Evolutionary conservation across 1,140 invertebrate species (phyloP), one percentile per base, ranked within the genome.

Genomic region (Melanaphis sacchari): DNA sequence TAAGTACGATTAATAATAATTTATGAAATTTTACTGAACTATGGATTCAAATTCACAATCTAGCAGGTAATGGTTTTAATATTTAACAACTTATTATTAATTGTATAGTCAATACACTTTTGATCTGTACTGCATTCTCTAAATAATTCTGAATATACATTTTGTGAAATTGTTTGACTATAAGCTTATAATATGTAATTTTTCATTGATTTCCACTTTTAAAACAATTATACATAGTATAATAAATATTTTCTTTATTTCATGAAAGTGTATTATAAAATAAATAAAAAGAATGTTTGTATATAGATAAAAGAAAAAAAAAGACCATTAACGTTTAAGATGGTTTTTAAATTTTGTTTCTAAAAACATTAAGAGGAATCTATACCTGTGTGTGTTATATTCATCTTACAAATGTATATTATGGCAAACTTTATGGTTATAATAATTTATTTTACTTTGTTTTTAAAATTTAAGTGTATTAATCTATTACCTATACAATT

Each of bases 1-100:
- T 24, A 9, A 7, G 36, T 82, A 24, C 36, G 22, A 24, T 24
- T 24, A 82, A 40, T 22, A 82, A 82, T 82, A 38, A 82, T 40
- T 82, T 22, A 82, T 40, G 2, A 24, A 31, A 40, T 43, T 46
- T n/a, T 31, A 38, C 21, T 18, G 1, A 40, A 89, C 38, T 26
- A 89, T 89, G 88, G 88, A 89, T 15, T 40, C 36, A 6, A 89
- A 89, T 89, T 89, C 88, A 40, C 88, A 89, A 15, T 54, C 88
- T 15, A 89, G 88, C 88, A 89, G 88, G 88, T 89, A 89, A 24
- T 2, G 6, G n/a, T 81, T 81, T 22, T 81, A 38, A 38, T n/a
- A 66, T 66, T 18, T 66, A n/a, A n/a, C 59, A n/a, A 66, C 15
- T n/a, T n/a, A 66, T 0, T 66, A n/a, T 66, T 76, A n/a, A n/a